phyloP scores from a whole-genome alignment of 2,113 vertebrate species.

The Vimba vimba region DNA sequence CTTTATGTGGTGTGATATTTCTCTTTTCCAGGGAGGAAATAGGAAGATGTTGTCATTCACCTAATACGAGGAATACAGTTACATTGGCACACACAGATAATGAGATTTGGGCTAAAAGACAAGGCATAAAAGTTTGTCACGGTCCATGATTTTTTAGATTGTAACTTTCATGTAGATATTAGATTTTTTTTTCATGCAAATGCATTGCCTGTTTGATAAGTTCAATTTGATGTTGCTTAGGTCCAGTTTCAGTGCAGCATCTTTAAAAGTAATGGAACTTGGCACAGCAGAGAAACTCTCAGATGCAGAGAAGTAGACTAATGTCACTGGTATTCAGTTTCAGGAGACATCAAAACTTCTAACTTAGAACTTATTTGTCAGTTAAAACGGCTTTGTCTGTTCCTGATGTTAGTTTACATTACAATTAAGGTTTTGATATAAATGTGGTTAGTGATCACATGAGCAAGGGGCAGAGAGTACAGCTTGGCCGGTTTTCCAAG shows the following conservation, averaged over 20 bases:
- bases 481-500: not conserved
- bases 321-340: not conserved
- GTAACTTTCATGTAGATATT: not conserved
- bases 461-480: not conserved
- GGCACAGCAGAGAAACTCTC: not conserved
- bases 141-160: not conserved
- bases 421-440: not conserved
- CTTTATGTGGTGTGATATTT: constrained; percentile 12
- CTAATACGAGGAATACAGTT: not conserved
- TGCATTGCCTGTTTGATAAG: not conserved
- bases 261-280: constrained; percentile 17
- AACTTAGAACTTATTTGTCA: not conserved
- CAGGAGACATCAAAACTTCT: not conserved
- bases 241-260: not conserved
- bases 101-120: not conserved
- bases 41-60: constrained; percentile 4
- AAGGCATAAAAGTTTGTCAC: not conserved
- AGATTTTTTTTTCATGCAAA: not conserved
- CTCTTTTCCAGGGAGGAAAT: constrained; percentile 23
- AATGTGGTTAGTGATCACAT: not conserved
- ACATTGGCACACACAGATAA: not conserved
- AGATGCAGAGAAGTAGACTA: constrained; percentile 4
- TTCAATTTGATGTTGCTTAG: not conserved
- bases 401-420: not conserved
- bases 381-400: not conserved